A percentile compares a stretch with the other conserved stretches of the same genome.
Conservation (phyloP, 2,113 vertebrate species). For the Pterocles gutturalis region DNA sequence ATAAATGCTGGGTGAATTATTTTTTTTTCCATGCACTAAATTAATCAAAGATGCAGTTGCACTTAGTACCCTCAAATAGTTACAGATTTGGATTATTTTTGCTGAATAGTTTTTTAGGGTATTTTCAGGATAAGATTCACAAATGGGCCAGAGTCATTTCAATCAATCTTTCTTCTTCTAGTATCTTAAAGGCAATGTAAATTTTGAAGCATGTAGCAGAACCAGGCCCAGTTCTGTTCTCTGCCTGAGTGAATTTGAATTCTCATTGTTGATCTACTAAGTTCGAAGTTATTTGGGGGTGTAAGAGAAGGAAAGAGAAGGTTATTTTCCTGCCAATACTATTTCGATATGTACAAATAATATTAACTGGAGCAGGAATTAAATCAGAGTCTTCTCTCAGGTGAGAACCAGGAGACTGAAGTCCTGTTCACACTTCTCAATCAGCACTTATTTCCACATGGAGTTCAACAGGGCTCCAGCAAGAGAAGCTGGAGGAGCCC, state of each 20-base stretch:
- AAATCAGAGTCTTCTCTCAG: background rate
- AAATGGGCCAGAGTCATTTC: background rate
- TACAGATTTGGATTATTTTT: background rate
- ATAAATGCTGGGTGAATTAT: background rate
- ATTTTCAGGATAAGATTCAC: background rate
- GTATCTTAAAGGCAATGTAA: background rate
- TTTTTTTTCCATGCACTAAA: background rate
- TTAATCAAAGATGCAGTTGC: background rate
- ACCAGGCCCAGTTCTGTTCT: background rate
- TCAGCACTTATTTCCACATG: background rate
- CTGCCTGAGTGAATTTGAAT: background rate
- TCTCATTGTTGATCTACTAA: background rate
- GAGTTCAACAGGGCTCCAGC: background rate
- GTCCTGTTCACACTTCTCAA: background rate
- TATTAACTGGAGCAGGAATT: background rate
- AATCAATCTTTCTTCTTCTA: background rate
- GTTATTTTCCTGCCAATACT: background rate
- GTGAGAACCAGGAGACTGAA: background rate
- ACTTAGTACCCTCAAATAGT: background rate
- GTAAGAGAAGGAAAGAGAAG: background rate
- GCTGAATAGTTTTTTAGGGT: background rate
- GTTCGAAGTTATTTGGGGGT: background rate
- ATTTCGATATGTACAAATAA: slow-evolving; percentile 21
- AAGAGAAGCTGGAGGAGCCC: background rate
- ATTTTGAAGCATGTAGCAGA: background rate